A percentile compares a stretch with the other conserved stretches of the same genome.
Conservation (phyloP, 2,113 vertebrate genomes). For the Macroglossus sobrinus region DNA sequence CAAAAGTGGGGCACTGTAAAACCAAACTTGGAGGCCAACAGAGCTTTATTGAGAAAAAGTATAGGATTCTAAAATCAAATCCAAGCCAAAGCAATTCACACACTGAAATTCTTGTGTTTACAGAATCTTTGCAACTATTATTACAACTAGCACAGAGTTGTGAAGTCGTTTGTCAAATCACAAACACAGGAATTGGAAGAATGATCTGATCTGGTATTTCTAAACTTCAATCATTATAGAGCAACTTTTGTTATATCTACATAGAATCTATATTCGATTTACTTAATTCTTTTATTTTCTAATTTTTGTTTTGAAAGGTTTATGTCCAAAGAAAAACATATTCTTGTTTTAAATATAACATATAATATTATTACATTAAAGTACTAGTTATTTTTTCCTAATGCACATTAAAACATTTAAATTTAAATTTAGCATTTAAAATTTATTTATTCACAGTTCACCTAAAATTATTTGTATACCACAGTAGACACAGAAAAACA, state of each 20-base stretch:
- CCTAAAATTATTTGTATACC: background rate
- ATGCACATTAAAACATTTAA: background rate
- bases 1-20: constrained; percentile 38
- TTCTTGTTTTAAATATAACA: background rate
- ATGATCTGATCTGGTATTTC: background rate
- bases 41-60: constrained; percentile 55
- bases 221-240: background rate
- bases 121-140: background rate
- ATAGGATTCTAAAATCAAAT: constrained; percentile 41
- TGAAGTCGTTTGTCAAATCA: background rate
- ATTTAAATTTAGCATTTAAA: background rate
- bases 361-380: background rate
- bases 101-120: background rate
- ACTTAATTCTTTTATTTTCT: background rate
- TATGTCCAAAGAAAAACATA: background rate
- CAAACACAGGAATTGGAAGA: background rate
- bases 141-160: background rate
- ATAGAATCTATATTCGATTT: background rate
- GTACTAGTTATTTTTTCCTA: background rate
- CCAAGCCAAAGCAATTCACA: background rate
- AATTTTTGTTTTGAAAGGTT: background rate
- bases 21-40: constrained; percentile 14
- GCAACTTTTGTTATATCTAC: background rate
- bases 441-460: background rate
- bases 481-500: background rate